Conservation (phyloP, 92 coral and sea anemone species). For the Umimayanthus chanpuru region DNA sequence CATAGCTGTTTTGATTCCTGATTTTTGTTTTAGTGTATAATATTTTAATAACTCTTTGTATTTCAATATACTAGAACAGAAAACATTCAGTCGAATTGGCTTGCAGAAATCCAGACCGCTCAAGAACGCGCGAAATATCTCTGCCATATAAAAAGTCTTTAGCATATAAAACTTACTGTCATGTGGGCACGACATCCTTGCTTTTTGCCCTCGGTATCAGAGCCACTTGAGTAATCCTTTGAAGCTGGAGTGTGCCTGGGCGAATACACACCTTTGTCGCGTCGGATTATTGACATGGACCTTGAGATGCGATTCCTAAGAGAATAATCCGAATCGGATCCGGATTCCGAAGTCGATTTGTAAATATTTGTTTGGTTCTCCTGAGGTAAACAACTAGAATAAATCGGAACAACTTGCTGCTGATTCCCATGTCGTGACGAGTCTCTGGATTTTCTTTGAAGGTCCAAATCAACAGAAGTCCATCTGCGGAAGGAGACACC, state of each 20-base stretch:
- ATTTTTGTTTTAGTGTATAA: no score
- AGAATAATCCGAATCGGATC: constrained; percentile 32
- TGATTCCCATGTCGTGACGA: not conserved
- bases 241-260: not conserved
- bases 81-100: no score
- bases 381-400: not conserved
- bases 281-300: constrained; percentile 5
- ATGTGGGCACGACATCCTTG: not conserved
- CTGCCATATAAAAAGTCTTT: no score
- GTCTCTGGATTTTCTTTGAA: constrained; percentile 12
- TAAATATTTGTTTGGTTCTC: not conserved
- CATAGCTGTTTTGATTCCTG: no score
- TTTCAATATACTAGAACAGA: no score
- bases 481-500: constrained; percentile 37
- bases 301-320: not conserved
- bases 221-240: constrained; percentile 17
- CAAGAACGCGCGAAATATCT: no score
- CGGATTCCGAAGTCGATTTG: constrained; percentile 28
- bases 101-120: no score
- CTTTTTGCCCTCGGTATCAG: not conserved
- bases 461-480: constrained; percentile 39
- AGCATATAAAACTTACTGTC: not conserved
- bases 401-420: constrained; percentile 1
- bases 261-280: not conserved
- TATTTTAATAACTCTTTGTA: no score